A percentile compares a stretch with the other conserved stretches of the same genome.
Evolutionary conservation across 2,888 invertebrate genomes (phyloP).

Genomic region (Drosophila subquinaria): DNA sequence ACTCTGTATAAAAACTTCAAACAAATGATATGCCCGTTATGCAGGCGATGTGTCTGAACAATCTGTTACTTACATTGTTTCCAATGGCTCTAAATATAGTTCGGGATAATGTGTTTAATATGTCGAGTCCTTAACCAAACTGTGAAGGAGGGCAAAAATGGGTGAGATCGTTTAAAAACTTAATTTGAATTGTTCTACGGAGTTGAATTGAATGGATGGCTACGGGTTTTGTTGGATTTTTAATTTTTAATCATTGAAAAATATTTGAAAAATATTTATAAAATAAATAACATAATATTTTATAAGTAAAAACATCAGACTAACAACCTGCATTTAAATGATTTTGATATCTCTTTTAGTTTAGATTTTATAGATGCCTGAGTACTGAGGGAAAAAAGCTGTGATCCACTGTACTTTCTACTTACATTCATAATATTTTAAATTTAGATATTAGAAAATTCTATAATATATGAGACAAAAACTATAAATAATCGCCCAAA

Average conservation of each 20-base stretch:
- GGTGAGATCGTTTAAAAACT: constrained; percentile 27
- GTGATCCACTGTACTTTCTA: too few relatives aligned
- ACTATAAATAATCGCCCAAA: not conserved
- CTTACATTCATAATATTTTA: not conserved
- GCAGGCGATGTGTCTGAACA: constrained; percentile 81
- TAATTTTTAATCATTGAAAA: not conserved
- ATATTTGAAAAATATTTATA: too few relatives aligned
- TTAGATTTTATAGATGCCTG: too few relatives aligned
- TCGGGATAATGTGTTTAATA: constrained; percentile 33
- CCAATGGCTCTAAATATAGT: constrained; percentile 37
- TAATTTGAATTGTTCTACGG: constrained; percentile 32
- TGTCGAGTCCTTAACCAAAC: constrained; percentile 25
- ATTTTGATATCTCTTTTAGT: too few relatives aligned
- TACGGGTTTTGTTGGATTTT: too few relatives aligned
- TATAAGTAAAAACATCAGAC: too few relatives aligned
- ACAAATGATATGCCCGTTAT: constrained; percentile 66
- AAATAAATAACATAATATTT: too few relatives aligned
- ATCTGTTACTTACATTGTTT: constrained; percentile 77
- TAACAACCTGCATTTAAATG: too few relatives aligned
- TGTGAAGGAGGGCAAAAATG: not conserved
- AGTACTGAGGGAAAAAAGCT: too few relatives aligned
- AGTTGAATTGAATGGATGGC: not conserved
- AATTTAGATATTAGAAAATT: not conserved
- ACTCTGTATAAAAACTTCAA: constrained; percentile 67
- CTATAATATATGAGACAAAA: too few relatives aligned